Evolutionary conservation across 2,888 invertebrate species (phyloP).

Genomic region (Synanthedon vespiformis): DNA sequence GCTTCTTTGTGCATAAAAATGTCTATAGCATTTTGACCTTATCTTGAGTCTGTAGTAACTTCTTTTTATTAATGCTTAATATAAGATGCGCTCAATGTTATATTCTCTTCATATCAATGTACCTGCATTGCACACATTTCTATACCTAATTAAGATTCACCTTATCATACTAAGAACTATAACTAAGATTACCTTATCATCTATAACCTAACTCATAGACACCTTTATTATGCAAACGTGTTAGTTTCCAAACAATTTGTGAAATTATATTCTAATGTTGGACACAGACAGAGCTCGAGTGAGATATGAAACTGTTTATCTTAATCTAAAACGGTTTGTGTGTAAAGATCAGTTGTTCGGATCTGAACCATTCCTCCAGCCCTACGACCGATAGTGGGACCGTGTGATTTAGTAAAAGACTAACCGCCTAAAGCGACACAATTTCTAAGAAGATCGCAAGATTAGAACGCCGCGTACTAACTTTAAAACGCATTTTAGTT

Average conservation of each 20-base stretch:
- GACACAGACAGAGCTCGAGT: neutral
- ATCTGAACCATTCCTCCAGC: conserved; percentile 11
- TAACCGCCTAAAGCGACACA: conserved; percentile 40
- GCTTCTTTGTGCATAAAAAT: no score
- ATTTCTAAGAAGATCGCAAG: conserved; percentile 48
- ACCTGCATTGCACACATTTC: neutral
- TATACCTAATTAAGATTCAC: neutral
- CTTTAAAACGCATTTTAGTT: conserved; percentile 5
- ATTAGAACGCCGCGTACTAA: conserved; percentile 23
- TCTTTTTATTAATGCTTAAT: no score
- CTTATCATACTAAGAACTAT: no score
- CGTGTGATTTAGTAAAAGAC: conserved; percentile 45
- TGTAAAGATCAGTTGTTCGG: conserved; percentile 1
- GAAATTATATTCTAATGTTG: neutral
- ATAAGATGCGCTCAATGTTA: no score
- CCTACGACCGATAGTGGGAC: conserved; percentile 29
- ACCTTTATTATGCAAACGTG: neutral
- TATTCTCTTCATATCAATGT: no score
- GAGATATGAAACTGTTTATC: neutral
- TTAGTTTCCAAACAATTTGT: neutral
- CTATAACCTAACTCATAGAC: no score
- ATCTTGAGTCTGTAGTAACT: no score
- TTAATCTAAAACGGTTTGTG: neutral
- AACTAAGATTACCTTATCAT: neutral
- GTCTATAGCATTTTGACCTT: no score